Evolutionary conservation across 2,113 vertebrate genomes (phyloP), one percentile per base, ranked within the genome.

Genomic region (Corvus hawaiiensis): DNA sequence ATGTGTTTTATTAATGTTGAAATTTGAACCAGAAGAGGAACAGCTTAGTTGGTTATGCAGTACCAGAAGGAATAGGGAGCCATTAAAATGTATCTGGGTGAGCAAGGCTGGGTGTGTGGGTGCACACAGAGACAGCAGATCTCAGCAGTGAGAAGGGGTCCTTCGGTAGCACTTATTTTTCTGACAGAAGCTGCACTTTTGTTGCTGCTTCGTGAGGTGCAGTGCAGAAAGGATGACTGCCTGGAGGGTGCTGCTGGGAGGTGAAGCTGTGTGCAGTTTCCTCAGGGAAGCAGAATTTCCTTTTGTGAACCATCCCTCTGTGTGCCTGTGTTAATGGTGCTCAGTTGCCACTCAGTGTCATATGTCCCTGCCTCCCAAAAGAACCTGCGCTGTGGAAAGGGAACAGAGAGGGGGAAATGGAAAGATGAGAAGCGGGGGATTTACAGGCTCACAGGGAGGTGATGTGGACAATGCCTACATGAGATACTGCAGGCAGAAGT

Each of bases 31-130:
- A 58, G 63, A 55, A 80, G 43, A 92, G 46, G n/a, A 92, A 21
- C 13, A 80, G 55, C 78, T 93, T 59, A 8, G 39, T 48, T 92
- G 51, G 41, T 89, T 90, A 19, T 56, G 32, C 52, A 58, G 71
- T 52, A 72, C 75, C 72, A 79, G 32, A 51, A 91, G 90, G 39
- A 93, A 75, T 75, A 92, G 84, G 82, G 52, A 82, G 62, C 55
- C 61, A 54, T 92, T 96, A 90, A 91, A 84, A 87, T 82, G 32
- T 63, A 82, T 69, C 61, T 94, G 81, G 78, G 76, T 71, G 84
- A 93, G 87, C 55, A 84, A 82, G 76, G 49, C 58, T 74, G 84
- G 33, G 56, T 0, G 1, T 0, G 5, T 3, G 9, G 73, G 48
- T 5, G 6, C 43, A 51, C 33, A 13, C 9, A 44, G 67, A 77